phyloP scores from a whole-genome alignment of 2,113 vertebrate species.

The Mirza zaza region DNA sequence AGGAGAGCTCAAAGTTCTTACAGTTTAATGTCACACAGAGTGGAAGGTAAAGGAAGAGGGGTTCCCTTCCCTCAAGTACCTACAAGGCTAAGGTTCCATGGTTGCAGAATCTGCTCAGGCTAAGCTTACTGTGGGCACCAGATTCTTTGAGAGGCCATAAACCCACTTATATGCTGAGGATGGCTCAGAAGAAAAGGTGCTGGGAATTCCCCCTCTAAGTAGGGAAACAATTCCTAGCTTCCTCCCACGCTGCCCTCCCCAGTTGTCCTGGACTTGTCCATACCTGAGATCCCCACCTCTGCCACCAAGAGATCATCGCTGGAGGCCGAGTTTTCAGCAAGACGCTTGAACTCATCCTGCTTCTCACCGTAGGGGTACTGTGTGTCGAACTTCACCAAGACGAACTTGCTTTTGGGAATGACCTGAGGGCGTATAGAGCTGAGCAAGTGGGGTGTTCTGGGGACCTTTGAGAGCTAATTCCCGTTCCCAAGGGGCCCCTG shows the following conservation, averaged over 20 bases:
- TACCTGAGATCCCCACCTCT: slow-evolving; percentile 90
- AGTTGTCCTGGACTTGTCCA: slow-evolving; percentile 2
- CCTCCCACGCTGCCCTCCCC: slow-evolving; percentile 19
- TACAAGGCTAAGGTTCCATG: not conserved
- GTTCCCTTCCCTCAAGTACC: not conserved
- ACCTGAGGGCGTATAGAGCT: slow-evolving; percentile 81
- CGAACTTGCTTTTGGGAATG: slow-evolving; percentile 87
- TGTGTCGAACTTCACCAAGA: slow-evolving; percentile 89
- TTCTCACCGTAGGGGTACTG: slow-evolving; percentile 90
- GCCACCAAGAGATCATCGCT: slow-evolving; percentile 87
- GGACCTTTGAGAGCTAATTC: slow-evolving; percentile 5
- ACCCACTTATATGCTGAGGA: not conserved
- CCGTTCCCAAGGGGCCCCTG: slow-evolving; percentile 34
- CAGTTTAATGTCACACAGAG: not conserved
- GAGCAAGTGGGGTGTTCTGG: slow-evolving; percentile 62
- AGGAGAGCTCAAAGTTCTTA: not conserved
- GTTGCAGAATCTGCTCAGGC: not conserved
- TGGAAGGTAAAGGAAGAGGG: not conserved
- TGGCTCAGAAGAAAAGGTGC: not conserved
- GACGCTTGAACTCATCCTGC: slow-evolving; percentile 89
- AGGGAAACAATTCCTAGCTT: not conserved
- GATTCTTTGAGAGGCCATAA: not conserved
- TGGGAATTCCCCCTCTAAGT: not conserved
- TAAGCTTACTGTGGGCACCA: not conserved
- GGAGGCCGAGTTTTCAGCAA: slow-evolving; percentile 88